A percentile compares a stretch with the other conserved stretches of the same genome.
Evolutionary conservation across 1,140 invertebrate species (phyloP).

Genomic region (Lepidurus packardi): DNA sequence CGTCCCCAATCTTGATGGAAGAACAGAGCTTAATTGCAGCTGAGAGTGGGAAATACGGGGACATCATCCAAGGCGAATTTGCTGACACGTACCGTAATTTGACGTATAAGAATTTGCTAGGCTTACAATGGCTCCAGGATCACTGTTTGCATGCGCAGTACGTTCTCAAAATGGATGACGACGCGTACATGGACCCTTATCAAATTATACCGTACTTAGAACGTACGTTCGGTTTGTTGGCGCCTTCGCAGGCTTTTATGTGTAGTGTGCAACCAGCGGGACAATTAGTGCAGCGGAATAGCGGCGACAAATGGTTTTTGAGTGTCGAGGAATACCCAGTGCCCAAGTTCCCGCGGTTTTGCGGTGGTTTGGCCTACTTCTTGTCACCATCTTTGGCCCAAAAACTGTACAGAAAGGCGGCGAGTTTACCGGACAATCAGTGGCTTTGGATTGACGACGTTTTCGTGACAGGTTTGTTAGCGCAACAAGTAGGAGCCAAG

Average conservation of each 20-base stretch:
- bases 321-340: slow-evolving; percentile 41
- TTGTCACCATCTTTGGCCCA: slow-evolving; percentile 56
- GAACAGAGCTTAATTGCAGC: slow-evolving; percentile 36
- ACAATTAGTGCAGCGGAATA: slow-evolving; percentile 43
- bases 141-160: slow-evolving; percentile 45
- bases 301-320: slow-evolving; percentile 45
- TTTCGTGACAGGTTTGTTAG: slow-evolving; percentile 49
- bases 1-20: slow-evolving; percentile 35
- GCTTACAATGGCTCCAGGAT: slow-evolving; percentile 47
- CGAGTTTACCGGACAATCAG: slow-evolving; percentile 41
- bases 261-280: slow-evolving; percentile 45
- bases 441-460: slow-evolving; percentile 53
- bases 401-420: slow-evolving; percentile 38
- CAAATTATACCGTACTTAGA: slow-evolving; percentile 44
- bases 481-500: slow-evolving; percentile 40
- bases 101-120: slow-evolving; percentile 50
- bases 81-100: slow-evolving; percentile 48
- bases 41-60: slow-evolving; percentile 39
- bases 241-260: slow-evolving; percentile 39
- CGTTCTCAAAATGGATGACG: slow-evolving; percentile 53
- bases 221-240: slow-evolving; percentile 39
- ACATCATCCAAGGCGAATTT: slow-evolving; percentile 47
- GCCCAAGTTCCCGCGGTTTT: slow-evolving; percentile 45
- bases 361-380: slow-evolving; percentile 49
- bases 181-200: slow-evolving; percentile 50